Conservation (phyloP, 2,888 invertebrate genomes). For the Lypha dubia region DNA sequence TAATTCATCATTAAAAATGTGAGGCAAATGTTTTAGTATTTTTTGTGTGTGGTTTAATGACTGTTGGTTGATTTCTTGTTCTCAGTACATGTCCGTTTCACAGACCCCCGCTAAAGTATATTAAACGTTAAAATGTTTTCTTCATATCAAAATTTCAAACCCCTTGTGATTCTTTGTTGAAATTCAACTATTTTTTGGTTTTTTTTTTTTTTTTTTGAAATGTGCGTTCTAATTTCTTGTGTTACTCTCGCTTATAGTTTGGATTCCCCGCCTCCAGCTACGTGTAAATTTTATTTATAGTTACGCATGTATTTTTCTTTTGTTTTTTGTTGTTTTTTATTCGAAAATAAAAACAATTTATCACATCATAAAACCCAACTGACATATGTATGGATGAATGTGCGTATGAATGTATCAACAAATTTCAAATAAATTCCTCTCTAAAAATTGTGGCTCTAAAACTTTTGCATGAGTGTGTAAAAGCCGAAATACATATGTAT, state of each 20-base stretch:
- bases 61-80: not conserved
- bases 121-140: not conserved
- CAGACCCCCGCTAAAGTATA: not conserved
- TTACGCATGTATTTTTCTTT: slow-evolving; percentile 40
- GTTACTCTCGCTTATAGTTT: slow-evolving; percentile 30
- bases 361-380: slow-evolving; percentile 25
- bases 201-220: slow-evolving; percentile 2
- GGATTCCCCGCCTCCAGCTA: not conserved
- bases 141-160: not conserved
- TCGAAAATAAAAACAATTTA: slow-evolving; percentile 33
- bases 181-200: not conserved
- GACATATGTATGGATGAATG: not conserved
- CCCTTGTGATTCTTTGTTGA: not conserved
- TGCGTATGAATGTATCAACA: too few species aligned
- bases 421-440: slow-evolving; percentile 27
- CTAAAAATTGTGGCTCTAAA: not conserved
- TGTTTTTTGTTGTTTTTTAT: slow-evolving; percentile 4
- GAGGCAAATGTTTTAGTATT: not conserved
- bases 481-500: not conserved
- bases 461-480: not conserved
- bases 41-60: not conserved
- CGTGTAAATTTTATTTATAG: slow-evolving; percentile 13
- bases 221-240: slow-evolving; percentile 29
- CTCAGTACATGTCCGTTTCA: too few species aligned
- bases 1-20: slow-evolving; percentile 1